Conservation (phyloP, 2,888 invertebrate genomes). For the Microchrysa polita region DNA sequence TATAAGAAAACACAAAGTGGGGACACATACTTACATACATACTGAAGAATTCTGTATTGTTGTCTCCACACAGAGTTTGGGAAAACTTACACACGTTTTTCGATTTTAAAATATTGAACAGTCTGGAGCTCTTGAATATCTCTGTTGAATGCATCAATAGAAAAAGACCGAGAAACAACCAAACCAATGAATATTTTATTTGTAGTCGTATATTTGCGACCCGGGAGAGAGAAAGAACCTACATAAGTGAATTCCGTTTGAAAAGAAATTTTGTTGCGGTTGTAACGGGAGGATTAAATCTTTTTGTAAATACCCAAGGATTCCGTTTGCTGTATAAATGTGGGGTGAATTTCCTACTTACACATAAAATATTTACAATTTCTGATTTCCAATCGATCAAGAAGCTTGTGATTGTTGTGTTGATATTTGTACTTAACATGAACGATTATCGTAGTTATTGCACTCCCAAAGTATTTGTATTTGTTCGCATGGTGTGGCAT, state of each 20-base stretch:
- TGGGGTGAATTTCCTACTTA: constrained; percentile 10
- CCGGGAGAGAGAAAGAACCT: no score
- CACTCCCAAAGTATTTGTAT: constrained; percentile 6
- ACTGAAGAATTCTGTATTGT: no score
- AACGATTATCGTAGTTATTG: constrained; percentile 21
- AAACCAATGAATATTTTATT: constrained; percentile 37
- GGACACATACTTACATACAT: no score
- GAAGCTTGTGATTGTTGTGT: constrained; percentile 20
- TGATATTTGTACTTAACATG: constrained; percentile 43
- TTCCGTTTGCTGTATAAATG: neutral
- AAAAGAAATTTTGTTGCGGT: constrained; percentile 26
- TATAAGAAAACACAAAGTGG: no score
- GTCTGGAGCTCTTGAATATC: neutral
- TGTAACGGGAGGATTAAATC: constrained; percentile 17
- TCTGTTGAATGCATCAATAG: neutral
- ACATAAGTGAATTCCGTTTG: constrained; percentile 30
- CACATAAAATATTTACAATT: constrained; percentile 11
- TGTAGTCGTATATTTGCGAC: no score
- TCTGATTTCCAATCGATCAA: constrained; percentile 16
- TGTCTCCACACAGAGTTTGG: neutral
- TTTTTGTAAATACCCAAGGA: neutral
- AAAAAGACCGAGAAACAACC: neutral
- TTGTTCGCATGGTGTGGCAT: neutral
- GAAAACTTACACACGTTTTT: neutral
- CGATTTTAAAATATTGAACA: neutral